Conservation (phyloP, 1,140 invertebrate species). For the Drosophila yakuba region DNA sequence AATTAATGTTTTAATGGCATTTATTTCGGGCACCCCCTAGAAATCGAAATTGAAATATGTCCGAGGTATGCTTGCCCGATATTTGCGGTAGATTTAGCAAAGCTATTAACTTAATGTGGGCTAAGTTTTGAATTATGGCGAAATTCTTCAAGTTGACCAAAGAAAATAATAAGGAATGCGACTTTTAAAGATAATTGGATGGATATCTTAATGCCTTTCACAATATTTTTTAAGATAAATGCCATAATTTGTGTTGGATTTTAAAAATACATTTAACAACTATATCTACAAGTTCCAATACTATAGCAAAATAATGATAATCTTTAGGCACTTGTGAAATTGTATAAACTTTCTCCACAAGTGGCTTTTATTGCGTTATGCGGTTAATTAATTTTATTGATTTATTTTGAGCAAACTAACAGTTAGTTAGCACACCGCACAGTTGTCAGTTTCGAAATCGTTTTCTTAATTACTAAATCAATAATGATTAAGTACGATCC, state of each 20-base stretch:
- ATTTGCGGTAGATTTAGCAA: slow-evolving; percentile 42
- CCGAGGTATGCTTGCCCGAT: slow-evolving; percentile 11
- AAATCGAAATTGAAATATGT: slow-evolving; percentile 52
- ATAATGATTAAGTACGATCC: slow-evolving; percentile 47
- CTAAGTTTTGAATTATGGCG: slow-evolving; percentile 24
- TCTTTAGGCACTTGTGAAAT: not conserved
- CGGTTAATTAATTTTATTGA: not conserved
- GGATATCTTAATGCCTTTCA: too few relatives aligned
- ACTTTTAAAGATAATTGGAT: not conserved
- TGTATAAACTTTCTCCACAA: not conserved
- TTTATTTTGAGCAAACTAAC: slow-evolving; percentile 15
- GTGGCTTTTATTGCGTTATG: not conserved
- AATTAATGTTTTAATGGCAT: slow-evolving; percentile 55
- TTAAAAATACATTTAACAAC: not conserved
- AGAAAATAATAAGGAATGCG: not conserved
- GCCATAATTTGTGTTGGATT: not conserved
- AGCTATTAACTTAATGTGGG: slow-evolving; percentile 44
- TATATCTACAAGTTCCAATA: too few relatives aligned
- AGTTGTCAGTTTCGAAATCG: slow-evolving; percentile 12
- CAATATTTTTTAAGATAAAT: not conserved
- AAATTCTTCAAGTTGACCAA: not conserved
- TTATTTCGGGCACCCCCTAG: slow-evolving; percentile 37
- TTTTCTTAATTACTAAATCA: slow-evolving; percentile 49
- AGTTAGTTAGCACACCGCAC: slow-evolving; percentile 23
- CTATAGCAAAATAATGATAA: too few relatives aligned